These are phyloP conservation scores for Trinectes maculatus DNA, from an alignment of 2,113 vertebrate species.

Conservation along the genomic window DNA sequence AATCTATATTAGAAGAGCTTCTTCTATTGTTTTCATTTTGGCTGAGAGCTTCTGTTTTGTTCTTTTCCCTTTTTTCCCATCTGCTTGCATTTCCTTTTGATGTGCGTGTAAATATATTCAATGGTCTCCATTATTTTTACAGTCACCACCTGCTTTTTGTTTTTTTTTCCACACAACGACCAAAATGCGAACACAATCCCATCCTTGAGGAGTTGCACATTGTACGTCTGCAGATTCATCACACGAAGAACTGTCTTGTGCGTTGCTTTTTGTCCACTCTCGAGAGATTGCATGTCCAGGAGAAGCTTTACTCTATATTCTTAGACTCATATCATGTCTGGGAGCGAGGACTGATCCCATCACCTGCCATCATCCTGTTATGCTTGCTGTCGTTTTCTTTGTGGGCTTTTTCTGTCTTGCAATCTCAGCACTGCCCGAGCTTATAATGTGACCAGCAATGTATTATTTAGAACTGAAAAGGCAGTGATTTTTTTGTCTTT, in stretches of 20 bases:
- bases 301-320: slow-evolving; percentile 65
- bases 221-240: slow-evolving; percentile 47
- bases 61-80: background rate
- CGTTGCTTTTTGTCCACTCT: slow-evolving; percentile 73
- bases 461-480: slow-evolving; percentile 69
- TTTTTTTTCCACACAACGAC: slow-evolving; percentile 68
- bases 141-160: slow-evolving; percentile 26
- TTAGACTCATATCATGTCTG: slow-evolving; percentile 27
- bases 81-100: slow-evolving; percentile 85
- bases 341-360: slow-evolving; percentile 23
- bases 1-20: slow-evolving; percentile 80
- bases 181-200: slow-evolving; percentile 68
- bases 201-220: slow-evolving; percentile 37
- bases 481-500: slow-evolving; percentile 63
- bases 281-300: slow-evolving; percentile 81
- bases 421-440: slow-evolving; percentile 77
- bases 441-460: slow-evolving; percentile 78
- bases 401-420: slow-evolving; percentile 71
- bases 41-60: background rate
- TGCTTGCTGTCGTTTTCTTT: slow-evolving; percentile 57
- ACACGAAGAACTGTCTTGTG: slow-evolving; percentile 58
- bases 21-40: slow-evolving; percentile 88
- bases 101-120: slow-evolving; percentile 88
- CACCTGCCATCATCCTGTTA: slow-evolving; percentile 50
- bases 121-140: slow-evolving; percentile 21